phyloP scores from a whole-genome alignment of 2,797 vertebrate genomes.

The Holocentrus rufus region DNA sequence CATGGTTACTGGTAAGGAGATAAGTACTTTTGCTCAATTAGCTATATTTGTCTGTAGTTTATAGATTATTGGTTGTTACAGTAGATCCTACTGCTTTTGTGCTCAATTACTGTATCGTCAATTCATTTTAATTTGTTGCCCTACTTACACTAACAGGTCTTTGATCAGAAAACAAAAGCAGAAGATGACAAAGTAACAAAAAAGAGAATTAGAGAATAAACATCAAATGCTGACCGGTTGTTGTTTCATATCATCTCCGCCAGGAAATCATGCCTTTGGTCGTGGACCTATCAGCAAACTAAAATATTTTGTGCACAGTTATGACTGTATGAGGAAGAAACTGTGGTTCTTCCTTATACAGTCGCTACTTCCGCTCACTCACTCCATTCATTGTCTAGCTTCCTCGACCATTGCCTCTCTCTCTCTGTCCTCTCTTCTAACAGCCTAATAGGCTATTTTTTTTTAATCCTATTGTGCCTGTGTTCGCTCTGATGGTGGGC shows the following conservation, averaged over 20 bases:
- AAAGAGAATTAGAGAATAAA: background rate
- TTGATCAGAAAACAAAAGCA: conserved; percentile 18
- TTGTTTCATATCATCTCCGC: background rate
- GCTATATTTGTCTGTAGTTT: background rate
- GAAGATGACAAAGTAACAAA: background rate
- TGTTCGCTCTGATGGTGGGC: no score
- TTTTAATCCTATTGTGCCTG: no score
- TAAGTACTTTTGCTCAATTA: background rate
- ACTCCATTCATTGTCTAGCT: no score
- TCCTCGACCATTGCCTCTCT: no score
- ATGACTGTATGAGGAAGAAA: no score
- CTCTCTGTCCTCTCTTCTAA: no score
- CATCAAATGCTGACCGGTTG: background rate
- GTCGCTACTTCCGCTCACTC: no score
- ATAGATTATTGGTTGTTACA: background rate
- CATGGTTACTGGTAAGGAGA: conserved; percentile 1
- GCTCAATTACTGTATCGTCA: background rate
- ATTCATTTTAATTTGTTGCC: background rate
- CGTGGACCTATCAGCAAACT: no score
- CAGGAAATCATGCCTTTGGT: no score
- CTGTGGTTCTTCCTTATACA: no score
- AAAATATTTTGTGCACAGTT: no score
- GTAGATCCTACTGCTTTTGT: background rate
- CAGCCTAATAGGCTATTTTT: no score
- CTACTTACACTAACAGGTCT: background rate